These are phyloP conservation scores for Cheilosia vernalis DNA, from an alignment of 2,888 invertebrate genomes.

Conservation along the genomic window DNA sequence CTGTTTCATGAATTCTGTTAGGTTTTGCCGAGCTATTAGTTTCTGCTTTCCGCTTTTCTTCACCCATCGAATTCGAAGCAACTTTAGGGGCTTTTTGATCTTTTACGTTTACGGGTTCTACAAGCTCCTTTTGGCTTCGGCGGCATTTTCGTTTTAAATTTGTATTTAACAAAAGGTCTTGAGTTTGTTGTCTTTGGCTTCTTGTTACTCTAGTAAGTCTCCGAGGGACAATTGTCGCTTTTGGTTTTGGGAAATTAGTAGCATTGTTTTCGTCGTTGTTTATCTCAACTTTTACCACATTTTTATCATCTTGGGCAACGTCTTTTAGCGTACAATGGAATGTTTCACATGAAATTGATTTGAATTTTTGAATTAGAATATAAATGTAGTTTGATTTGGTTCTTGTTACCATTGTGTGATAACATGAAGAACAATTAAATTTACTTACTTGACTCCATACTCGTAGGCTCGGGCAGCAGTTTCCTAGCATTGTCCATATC, in stretches of 20 bases:
- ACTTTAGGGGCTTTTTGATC: too few relatives aligned
- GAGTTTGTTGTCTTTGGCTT: neutral
- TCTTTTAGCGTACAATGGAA: neutral
- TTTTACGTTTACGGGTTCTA: too few relatives aligned
- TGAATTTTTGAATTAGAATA: neutral
- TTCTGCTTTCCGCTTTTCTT: constrained; percentile 33
- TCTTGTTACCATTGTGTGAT: too few relatives aligned
- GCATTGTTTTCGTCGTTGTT: neutral
- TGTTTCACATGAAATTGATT: neutral
- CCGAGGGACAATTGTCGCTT: neutral
- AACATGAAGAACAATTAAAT: too few relatives aligned
- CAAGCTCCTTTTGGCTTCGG: too few relatives aligned
- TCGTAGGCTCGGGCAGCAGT: too few relatives aligned
- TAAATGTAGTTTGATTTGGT: too few relatives aligned
- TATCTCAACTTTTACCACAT: neutral
- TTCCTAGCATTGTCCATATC: neutral
- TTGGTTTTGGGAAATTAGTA: neutral
- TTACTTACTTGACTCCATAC: too few relatives aligned
- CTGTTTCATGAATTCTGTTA: constrained; percentile 44
- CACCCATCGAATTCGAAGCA: constrained; percentile 3
- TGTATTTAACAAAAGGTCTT: neutral
- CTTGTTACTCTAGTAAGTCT: constrained; percentile 22
- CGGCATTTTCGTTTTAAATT: too few relatives aligned
- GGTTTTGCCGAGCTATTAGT: constrained; percentile 39
- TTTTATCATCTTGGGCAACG: neutral